phyloP scores from a whole-genome alignment of 2,113 vertebrate genomes.

The Gracilinanus agilis region DNA sequence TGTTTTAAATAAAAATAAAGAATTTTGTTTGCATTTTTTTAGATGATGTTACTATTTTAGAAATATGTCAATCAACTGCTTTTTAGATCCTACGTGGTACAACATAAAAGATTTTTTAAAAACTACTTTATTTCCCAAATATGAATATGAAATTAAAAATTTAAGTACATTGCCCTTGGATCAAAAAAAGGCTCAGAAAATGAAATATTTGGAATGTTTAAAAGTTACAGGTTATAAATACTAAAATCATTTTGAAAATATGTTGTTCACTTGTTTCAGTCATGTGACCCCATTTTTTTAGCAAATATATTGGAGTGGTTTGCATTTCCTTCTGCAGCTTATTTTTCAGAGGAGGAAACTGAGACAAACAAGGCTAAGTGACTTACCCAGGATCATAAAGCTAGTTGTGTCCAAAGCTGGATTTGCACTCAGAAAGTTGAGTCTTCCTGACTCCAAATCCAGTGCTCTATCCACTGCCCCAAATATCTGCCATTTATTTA shows the following conservation, averaged over 20 bases:
- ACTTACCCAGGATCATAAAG: not conserved
- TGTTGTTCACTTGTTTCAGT: no score
- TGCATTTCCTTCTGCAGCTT: not conserved
- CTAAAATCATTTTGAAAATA: not conserved
- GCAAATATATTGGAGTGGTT: not conserved
- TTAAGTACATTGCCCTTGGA: not conserved
- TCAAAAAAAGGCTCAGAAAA: not conserved
- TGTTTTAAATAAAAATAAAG: constrained; percentile 42
- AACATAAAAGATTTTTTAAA: constrained; percentile 2
- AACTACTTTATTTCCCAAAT: not conserved
- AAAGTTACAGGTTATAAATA: not conserved
- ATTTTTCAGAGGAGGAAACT: not conserved
- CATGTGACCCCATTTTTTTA: not conserved
- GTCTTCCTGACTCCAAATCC: not conserved
- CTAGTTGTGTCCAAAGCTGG: not conserved
- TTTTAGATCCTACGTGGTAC: not conserved
- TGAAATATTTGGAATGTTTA: not conserved
- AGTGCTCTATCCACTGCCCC: not conserved
- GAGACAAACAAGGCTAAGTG: not conserved
- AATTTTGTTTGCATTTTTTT: not conserved
- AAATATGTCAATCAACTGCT: constrained; percentile 14
- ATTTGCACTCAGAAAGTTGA: not conserved
- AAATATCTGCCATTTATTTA: not conserved
- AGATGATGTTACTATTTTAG: constrained; percentile 34
- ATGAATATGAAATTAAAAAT: not conserved